These are phyloP conservation scores for Synergus umbraculus DNA, from an alignment of 2,888 invertebrate species.

Conservation along the genomic window DNA sequence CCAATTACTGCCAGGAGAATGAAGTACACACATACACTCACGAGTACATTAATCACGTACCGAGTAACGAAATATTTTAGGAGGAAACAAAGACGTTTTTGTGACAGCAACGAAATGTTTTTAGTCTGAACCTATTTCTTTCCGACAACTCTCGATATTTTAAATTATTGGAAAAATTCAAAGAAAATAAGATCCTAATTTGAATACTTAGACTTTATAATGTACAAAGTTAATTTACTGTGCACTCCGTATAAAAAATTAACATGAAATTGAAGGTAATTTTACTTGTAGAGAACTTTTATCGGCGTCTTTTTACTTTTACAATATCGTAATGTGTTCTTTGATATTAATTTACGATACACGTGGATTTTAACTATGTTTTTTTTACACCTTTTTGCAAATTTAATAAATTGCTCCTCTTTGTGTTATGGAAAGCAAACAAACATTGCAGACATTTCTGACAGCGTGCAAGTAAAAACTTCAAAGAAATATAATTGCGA, in stretches of 20 bases:
- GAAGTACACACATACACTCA: constrained; percentile 9
- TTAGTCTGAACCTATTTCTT: neutral
- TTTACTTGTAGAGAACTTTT: no score
- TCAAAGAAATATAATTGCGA: neutral
- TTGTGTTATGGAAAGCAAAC: no score
- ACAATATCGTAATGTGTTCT: no score
- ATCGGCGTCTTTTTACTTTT: no score
- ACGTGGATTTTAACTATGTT: no score
- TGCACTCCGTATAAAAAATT: no score
- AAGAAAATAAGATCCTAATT: neutral
- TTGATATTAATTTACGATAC: no score
- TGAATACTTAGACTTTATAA: no score
- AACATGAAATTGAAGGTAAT: no score
- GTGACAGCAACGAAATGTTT: neutral
- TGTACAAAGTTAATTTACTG: no score
- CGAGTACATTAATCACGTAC: constrained; percentile 50
- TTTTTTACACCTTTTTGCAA: no score
- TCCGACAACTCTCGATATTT: neutral
- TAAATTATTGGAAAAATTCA: neutral
- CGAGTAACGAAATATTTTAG: constrained; percentile 50
- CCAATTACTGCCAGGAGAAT: constrained; percentile 54
- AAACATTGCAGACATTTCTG: neutral
- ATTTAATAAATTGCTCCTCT: no score
- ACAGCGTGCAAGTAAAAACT: neutral
- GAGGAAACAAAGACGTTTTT: neutral